These are phyloP conservation scores for Macaria liturata DNA, from an alignment of 2,888 invertebrate species.

Conservation along the genomic window DNA sequence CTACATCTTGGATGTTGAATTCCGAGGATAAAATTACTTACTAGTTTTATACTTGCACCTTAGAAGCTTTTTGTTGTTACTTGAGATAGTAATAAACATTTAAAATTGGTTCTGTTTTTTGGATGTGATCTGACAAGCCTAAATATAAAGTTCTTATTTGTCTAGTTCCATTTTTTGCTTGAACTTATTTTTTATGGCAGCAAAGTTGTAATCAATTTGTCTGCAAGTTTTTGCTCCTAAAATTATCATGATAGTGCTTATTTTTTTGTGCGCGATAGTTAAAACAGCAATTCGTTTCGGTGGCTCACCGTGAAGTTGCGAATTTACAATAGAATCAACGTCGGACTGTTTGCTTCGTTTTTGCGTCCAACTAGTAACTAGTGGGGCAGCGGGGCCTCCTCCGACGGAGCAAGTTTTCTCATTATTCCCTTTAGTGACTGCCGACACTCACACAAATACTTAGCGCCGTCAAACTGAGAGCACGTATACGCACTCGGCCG, in stretches of 20 bases:
- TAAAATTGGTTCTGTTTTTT: too few species aligned
- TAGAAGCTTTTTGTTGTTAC: conserved; percentile 22
- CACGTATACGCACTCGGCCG: conserved; percentile 55
- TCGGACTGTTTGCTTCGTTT: conserved; percentile 49
- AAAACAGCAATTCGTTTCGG: conserved; percentile 18
- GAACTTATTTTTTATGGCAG: background rate
- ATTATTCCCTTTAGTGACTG: conserved; percentile 69
- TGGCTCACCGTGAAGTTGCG: conserved; percentile 31
- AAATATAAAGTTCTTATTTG: too few species aligned
- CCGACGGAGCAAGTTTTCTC: conserved; percentile 74
- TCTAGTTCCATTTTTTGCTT: too few species aligned
- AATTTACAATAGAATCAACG: conserved; percentile 52
- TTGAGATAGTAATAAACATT: too few species aligned
- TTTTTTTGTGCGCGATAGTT: conserved; percentile 3
- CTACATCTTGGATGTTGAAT: conserved; percentile 46
- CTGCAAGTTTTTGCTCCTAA: background rate
- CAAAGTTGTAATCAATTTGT: conserved; percentile 1
- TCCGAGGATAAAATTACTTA: conserved; percentile 51
- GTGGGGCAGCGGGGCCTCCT: conserved; percentile 45
- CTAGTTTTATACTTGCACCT: conserved; percentile 42
- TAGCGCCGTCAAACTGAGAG: conserved; percentile 54
- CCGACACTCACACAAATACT: conserved; percentile 61
- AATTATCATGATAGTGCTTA: conserved; percentile 3
- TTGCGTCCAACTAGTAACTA: conserved; percentile 42
- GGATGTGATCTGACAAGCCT: too few species aligned